Evolutionary conservation across 2,888 invertebrate species (phyloP).

Genomic region (Acleris holmiana): DNA sequence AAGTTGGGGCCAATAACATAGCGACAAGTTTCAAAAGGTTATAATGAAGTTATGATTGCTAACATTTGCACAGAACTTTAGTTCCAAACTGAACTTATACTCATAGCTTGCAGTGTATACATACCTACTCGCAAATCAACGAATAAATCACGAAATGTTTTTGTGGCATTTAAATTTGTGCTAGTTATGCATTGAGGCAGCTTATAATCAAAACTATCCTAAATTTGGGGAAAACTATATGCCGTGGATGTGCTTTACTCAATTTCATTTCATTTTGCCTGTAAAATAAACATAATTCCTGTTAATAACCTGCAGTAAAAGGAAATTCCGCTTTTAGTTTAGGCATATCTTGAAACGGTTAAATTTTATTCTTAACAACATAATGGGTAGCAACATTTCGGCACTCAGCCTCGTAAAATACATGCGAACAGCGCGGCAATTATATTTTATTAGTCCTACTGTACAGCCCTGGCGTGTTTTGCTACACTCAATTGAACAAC

Average conservation of each 20-base stretch:
- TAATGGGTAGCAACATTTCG: slow-evolving; percentile 37
- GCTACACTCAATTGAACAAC: slow-evolving; percentile 27
- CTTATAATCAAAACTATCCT: too few relatives aligned
- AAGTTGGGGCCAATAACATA: slow-evolving; percentile 19
- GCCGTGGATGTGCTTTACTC: too few relatives aligned
- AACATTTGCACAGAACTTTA: too few relatives aligned
- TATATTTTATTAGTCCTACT: slow-evolving; percentile 40
- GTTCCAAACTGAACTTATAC: too few relatives aligned
- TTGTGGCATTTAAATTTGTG: too few relatives aligned
- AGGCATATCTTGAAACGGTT: slow-evolving; percentile 19
- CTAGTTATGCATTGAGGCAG: too few relatives aligned
- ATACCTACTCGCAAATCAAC: too few relatives aligned
- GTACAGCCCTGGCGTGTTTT: slow-evolving; percentile 30
- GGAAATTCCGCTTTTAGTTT: slow-evolving; percentile 8
- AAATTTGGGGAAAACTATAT: too few relatives aligned
- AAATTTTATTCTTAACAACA: slow-evolving; percentile 39
- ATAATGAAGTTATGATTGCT: slow-evolving; percentile 2
- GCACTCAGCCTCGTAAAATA: slow-evolving; percentile 34
- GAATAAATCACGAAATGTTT: too few relatives aligned
- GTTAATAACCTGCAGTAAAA: background rate
- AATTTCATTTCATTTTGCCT: too few relatives aligned
- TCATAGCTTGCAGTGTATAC: too few relatives aligned
- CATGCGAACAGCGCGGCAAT: slow-evolving; percentile 37
- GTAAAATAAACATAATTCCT: background rate
- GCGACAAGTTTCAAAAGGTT: slow-evolving; percentile 9